A percentile compares a stretch with the other conserved stretches of the same genome.
Evolutionary conservation across 2,797 vertebrate species (phyloP).

Genomic region (Syngnathus rostellatus): DNA sequence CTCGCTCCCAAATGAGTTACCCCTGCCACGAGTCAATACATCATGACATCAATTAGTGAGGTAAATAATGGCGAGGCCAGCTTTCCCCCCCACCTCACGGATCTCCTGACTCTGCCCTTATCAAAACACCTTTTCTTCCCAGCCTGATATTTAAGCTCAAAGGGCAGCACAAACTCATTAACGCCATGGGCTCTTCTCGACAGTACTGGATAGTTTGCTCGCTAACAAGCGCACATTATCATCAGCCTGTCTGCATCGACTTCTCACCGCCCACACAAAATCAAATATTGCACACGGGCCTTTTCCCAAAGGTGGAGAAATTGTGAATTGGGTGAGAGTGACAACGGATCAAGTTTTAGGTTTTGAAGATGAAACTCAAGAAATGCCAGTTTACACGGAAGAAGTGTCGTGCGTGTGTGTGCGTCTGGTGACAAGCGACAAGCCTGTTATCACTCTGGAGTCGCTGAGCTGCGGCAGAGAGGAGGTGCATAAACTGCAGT

Average conservation of each 20-base stretch:
- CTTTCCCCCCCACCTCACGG: slow-evolving; percentile 32
- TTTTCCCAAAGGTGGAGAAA: slow-evolving; percentile 19
- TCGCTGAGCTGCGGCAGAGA: slow-evolving; percentile 33
- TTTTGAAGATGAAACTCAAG: slow-evolving; percentile 24
- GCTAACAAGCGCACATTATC: slow-evolving; percentile 34
- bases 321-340: slow-evolving; percentile 1
- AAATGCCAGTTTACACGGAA: slow-evolving; percentile 2
- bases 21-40: slow-evolving; percentile 31
- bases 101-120: slow-evolving; percentile 26
- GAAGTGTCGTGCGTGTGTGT: slow-evolving; percentile 3
- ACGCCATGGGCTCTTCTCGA: slow-evolving; percentile 18
- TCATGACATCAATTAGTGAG: slow-evolving; percentile 52
- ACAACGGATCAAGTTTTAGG: slow-evolving; percentile 30
- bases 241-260: slow-evolving; percentile 19
- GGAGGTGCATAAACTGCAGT: slow-evolving; percentile 27
- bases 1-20: slow-evolving; percentile 19
- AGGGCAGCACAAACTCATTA: slow-evolving; percentile 38
- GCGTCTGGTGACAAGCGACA: slow-evolving; percentile 19
- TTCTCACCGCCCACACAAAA: slow-evolving; percentile 29
- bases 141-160: slow-evolving; percentile 37
- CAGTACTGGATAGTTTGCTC: slow-evolving; percentile 19
- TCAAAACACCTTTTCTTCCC: slow-evolving; percentile 47
- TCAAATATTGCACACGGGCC: slow-evolving; percentile 11
- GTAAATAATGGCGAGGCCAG: slow-evolving; percentile 46
- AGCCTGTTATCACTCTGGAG: slow-evolving; percentile 34